Conservation (phyloP, 2,797 vertebrate species). For the Zalophus californianus region DNA sequence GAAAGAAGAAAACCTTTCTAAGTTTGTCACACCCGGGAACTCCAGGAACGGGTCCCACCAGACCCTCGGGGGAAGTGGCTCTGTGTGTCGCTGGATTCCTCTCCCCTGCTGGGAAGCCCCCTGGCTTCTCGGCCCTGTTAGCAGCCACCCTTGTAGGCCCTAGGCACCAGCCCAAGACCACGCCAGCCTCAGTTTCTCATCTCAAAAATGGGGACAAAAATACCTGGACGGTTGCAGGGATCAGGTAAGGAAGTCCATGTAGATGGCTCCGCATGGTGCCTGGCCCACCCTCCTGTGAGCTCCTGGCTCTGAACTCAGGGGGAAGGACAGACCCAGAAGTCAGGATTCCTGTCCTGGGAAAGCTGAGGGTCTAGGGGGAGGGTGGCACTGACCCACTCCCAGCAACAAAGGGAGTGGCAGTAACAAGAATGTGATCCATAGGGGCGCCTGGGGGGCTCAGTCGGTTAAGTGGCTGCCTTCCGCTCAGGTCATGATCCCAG, state of each 20-base stretch:
- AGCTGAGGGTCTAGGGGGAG: not conserved
- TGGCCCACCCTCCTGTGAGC: not conserved
- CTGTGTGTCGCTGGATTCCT: not conserved
- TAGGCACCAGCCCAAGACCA: not conserved
- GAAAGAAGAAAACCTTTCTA: not conserved
- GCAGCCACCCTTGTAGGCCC: not conserved
- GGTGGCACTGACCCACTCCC: not conserved
- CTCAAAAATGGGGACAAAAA: not conserved
- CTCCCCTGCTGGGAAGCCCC: not conserved
- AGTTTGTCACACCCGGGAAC: not conserved
- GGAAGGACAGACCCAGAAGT: not conserved
- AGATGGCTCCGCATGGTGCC: not conserved
- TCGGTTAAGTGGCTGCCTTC: too few relatives aligned
- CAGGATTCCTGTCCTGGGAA: not conserved
- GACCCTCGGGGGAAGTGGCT: too few relatives aligned
- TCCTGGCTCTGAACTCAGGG: not conserved
- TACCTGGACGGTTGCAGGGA: not conserved
- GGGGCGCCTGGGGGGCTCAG: too few relatives aligned
- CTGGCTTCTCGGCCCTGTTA: not conserved
- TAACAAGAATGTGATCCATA: not conserved
- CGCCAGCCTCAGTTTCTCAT: not conserved
- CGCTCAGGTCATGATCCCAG: too few relatives aligned
- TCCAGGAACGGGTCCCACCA: not conserved
- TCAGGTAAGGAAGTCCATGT: not conserved
- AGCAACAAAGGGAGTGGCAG: not conserved